phyloP scores from a whole-genome alignment of 2,888 invertebrate genomes.

The Ectemnius continuus region DNA sequence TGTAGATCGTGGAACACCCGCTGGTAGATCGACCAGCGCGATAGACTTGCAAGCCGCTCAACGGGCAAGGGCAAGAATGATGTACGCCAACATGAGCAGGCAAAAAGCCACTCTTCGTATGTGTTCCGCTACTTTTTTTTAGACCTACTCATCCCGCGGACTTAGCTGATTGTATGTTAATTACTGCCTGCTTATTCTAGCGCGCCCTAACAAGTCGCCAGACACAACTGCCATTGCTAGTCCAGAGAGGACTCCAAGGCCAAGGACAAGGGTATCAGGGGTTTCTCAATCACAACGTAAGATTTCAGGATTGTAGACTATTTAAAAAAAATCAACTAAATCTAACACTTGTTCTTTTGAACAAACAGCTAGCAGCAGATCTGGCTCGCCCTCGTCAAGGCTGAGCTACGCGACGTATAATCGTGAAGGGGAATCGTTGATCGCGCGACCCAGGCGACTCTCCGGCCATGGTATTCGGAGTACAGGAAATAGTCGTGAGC shows the following conservation, averaged over 20 bases:
- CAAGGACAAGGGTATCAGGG: slow-evolving; percentile 84
- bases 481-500: slow-evolving; percentile 77
- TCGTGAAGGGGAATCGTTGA: slow-evolving; percentile 79
- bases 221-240: slow-evolving; percentile 80
- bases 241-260: slow-evolving; percentile 81
- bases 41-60: slow-evolving; percentile 95
- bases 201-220: slow-evolving; percentile 84
- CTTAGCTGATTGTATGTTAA: background rate
- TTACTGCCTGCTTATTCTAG: slow-evolving; percentile 74
- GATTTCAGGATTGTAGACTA: slow-evolving; percentile 62
- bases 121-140: slow-evolving; percentile 75
- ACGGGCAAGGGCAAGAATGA: slow-evolving; percentile 89
- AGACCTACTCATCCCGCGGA: background rate
- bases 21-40: slow-evolving; percentile 90
- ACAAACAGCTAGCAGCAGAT: slow-evolving; percentile 90
- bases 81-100: slow-evolving; percentile 89
- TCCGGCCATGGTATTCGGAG: slow-evolving; percentile 80
- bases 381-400: slow-evolving; percentile 95
- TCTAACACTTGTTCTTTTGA: background rate
- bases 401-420: slow-evolving; percentile 85
- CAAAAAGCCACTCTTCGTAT: slow-evolving; percentile 89
- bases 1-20: slow-evolving; percentile 56
- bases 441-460: slow-evolving; percentile 82
- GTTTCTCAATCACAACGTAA: slow-evolving; percentile 96
- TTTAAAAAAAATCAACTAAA: slow-evolving; percentile 5